phyloP scores from a whole-genome alignment of 2,888 invertebrate species.

The Diarsia rubi region DNA sequence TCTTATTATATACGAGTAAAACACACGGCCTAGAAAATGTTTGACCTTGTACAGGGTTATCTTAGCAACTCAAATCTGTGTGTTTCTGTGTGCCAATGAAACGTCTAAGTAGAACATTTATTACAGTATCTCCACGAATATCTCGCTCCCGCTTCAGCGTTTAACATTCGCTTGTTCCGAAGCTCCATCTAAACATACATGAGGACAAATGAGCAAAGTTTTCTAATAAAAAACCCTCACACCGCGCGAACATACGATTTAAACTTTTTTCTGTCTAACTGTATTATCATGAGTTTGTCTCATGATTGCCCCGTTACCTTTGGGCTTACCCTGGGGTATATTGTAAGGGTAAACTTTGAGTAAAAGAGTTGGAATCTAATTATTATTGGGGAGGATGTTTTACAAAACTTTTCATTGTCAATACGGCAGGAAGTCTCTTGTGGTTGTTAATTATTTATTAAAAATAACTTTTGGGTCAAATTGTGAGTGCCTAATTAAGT shows the following conservation, averaged over 20 bases:
- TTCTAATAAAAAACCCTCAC: constrained; percentile 66
- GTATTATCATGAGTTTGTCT: constrained; percentile 56
- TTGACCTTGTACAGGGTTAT: neutral
- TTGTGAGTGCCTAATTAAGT: neutral
- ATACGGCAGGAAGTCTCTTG: constrained; percentile 8
- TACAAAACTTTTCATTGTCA: constrained; percentile 34
- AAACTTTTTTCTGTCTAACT: constrained; percentile 61
- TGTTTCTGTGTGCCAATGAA: neutral
- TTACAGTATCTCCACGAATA: neutral
- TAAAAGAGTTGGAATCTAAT: constrained; percentile 41
- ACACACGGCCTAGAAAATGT: neutral
- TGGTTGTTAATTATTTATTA: constrained; percentile 17
- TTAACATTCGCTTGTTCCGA: neutral
- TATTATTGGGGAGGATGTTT: constrained; percentile 40
- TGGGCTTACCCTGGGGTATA: constrained; percentile 40
- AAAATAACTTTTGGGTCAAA: neutral
- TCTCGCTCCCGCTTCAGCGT: neutral
- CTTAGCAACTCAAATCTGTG: neutral
- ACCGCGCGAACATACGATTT: constrained; percentile 60
- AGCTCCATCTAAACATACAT: constrained; percentile 49
- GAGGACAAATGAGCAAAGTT: constrained; percentile 68
- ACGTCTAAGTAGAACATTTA: neutral
- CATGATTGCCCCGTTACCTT: constrained; percentile 42
- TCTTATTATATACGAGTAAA: too few relatives aligned
- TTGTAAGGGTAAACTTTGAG: constrained; percentile 30